Evolutionary conservation across 2,113 vertebrate genomes (phyloP).

Genomic region (Agapornis roseicollis): DNA sequence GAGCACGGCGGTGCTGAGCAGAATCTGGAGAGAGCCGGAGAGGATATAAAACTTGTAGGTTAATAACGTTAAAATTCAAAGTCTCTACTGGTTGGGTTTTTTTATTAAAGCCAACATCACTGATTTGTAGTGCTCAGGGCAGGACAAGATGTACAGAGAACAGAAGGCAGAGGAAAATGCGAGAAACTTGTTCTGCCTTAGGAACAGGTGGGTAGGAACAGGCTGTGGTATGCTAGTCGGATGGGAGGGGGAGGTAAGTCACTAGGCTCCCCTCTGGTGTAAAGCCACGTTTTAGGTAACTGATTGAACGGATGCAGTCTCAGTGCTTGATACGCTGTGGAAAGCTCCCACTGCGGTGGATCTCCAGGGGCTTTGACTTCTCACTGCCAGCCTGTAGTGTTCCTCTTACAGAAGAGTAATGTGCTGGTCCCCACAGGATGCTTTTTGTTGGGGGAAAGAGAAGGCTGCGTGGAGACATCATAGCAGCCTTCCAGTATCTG

Average conservation of each 20-base stretch:
- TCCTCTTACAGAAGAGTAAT: background rate
- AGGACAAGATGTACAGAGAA: rapidly evolving
- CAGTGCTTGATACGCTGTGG: background rate
- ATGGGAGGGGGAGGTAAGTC: background rate
- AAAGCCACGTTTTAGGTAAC: background rate
- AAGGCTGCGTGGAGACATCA: background rate
- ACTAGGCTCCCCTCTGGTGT: background rate
- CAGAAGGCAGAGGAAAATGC: background rate
- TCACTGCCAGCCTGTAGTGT: background rate
- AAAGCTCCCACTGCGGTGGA: background rate
- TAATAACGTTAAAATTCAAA: background rate
- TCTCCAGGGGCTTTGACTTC: background rate
- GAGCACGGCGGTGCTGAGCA: rapidly evolving
- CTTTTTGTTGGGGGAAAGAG: background rate
- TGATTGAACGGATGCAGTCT: background rate
- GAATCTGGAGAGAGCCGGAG: background rate
- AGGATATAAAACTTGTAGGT: background rate
- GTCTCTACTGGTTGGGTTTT: background rate
- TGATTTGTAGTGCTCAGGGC: rapidly evolving
- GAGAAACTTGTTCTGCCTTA: background rate
- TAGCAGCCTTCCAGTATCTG: background rate
- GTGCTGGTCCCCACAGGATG: background rate
- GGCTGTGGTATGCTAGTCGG: rapidly evolving
- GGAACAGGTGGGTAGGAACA: background rate
- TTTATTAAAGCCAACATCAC: background rate